Evolutionary conservation across 2,113 vertebrate species (phyloP).

Genomic region (Harpagus bidentatus): DNA sequence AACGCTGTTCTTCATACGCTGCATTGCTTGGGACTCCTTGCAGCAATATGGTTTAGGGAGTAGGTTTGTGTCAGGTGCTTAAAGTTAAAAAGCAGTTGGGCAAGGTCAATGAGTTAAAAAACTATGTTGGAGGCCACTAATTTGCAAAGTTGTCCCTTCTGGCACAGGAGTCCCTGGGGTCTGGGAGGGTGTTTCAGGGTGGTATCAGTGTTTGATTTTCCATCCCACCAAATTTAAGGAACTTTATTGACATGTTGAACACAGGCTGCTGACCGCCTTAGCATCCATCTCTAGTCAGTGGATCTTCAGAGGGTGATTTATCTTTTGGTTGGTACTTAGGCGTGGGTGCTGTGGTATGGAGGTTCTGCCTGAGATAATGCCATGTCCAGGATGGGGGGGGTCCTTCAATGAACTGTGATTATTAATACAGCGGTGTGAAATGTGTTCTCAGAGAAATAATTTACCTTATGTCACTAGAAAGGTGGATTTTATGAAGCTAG

Average conservation of each 20-base stretch:
- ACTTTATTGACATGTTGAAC: not conserved
- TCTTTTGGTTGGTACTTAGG: not conserved
- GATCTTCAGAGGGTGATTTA: not conserved
- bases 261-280: not conserved
- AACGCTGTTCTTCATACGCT: accelerated
- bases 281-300: not conserved
- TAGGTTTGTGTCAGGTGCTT: not conserved
- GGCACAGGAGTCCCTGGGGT: not conserved
- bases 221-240: not conserved
- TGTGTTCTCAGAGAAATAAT: not conserved
- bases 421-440: not conserved
- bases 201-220: not conserved
- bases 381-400: too few relatives aligned
- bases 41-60: not conserved
- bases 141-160: not conserved
- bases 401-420: not conserved
- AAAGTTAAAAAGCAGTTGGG: not conserved
- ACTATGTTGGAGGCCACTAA: not conserved
- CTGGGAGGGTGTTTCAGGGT: not conserved
- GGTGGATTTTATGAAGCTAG: not conserved
- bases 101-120: not conserved
- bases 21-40: not conserved
- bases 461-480: not conserved
- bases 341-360: not conserved
- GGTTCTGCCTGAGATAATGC: not conserved